A percentile compares a stretch with the other conserved stretches of the same genome.
phyloP scores from a whole-genome alignment of 2,797 vertebrate species.

The Pantherophis vulpinus region DNA sequence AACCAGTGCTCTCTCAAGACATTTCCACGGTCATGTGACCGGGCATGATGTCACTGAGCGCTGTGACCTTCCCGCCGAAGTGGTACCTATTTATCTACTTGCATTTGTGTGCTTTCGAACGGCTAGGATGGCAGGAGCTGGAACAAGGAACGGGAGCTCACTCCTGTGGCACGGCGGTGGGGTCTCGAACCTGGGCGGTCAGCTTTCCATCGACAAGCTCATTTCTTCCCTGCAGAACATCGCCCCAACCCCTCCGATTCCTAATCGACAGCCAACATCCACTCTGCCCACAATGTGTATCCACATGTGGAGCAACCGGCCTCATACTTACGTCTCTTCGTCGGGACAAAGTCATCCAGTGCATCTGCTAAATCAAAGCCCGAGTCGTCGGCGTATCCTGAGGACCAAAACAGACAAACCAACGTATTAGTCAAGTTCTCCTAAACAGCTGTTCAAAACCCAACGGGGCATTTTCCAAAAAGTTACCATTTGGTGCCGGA shows the following conservation, averaged over 20 bases:
- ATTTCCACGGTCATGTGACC: too few species aligned
- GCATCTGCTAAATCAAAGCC: conserved; percentile 72
- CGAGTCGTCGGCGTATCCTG: conserved; percentile 62
- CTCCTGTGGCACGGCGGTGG: too few species aligned
- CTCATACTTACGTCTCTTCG: conserved; percentile 72
- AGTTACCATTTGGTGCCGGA: rapidly evolving
- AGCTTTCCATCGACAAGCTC: neutral
- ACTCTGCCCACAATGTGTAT: too few species aligned
- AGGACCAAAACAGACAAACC: conserved; percentile 35
- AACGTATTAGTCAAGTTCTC: conserved; percentile 24
- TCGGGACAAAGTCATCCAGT: conserved; percentile 51
- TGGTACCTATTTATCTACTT: too few species aligned
- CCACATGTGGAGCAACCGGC: neutral
- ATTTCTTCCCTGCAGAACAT: neutral
- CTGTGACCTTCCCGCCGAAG: too few species aligned
- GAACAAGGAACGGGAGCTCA: too few species aligned
- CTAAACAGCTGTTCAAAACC: rapidly evolving
- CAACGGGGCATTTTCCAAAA: neutral
- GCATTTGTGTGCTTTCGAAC: too few species aligned
- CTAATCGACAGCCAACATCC: neutral
- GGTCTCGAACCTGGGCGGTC: neutral
- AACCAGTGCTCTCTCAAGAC: too few species aligned
- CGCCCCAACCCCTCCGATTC: neutral
- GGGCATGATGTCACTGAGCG: rapidly evolving
- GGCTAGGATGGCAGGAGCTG: too few species aligned